Conservation (phyloP, 1,140 invertebrate species). For the Diorhabda carinulata region DNA sequence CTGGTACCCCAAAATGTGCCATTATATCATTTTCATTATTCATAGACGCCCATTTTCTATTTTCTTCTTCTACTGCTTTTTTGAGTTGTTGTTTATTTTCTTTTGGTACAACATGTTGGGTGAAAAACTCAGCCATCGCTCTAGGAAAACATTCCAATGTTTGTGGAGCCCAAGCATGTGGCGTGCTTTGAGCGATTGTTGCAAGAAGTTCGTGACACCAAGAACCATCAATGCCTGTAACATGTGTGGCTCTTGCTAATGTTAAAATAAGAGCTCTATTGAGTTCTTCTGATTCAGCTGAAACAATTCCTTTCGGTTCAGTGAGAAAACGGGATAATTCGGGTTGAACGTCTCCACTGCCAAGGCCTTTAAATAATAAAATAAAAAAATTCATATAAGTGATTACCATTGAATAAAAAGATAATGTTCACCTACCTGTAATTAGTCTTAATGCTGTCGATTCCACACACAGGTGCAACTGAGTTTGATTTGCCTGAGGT, state of each 20-base stretch:
- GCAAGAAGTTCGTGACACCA: constrained; percentile 90
- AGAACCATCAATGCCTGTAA: constrained; percentile 75
- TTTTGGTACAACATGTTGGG: constrained; percentile 74
- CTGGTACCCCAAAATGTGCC: constrained; percentile 87
- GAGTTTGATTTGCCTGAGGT: constrained; percentile 91
- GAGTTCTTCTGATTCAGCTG: constrained; percentile 90
- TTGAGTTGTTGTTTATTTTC: constrained; percentile 89
- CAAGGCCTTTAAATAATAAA: constrained; percentile 55
- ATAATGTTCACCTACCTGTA: constrained; percentile 53
- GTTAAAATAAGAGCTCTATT: constrained; percentile 89
- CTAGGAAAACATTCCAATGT: constrained; percentile 89
- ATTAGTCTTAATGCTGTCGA: constrained; percentile 89
- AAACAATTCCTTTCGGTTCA: constrained; percentile 85
- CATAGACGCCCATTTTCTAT: constrained; percentile 94
- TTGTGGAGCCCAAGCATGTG: constrained; percentile 90
- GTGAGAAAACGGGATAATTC: constrained; percentile 81
- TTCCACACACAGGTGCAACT: constrained; percentile 91
- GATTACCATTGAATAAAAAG: background rate
- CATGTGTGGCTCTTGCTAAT: constrained; percentile 88
- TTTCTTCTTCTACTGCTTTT: constrained; percentile 91
- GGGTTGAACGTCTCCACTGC: constrained; percentile 87
- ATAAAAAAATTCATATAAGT: background rate
- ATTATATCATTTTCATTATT: constrained; percentile 95
- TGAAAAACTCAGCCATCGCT: constrained; percentile 82
- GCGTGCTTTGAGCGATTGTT: constrained; percentile 90